phyloP scores from a whole-genome alignment of 1,140 invertebrate species.

The Drosophila watanabei region DNA sequence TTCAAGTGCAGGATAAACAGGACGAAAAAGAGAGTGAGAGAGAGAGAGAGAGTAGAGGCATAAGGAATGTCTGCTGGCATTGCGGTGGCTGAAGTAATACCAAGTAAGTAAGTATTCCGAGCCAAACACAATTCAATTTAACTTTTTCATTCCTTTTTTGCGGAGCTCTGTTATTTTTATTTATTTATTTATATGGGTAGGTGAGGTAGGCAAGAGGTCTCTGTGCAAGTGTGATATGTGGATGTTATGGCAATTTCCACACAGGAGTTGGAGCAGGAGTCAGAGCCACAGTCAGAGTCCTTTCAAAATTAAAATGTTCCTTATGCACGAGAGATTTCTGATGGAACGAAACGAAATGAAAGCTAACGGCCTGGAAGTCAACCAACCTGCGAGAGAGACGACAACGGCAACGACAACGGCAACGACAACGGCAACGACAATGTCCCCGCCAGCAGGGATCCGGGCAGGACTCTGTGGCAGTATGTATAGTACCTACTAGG shows the following conservation, averaged over 20 bases:
- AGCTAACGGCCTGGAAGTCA: slow-evolving; percentile 77
- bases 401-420: slow-evolving; percentile 37
- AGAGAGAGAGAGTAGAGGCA: background rate
- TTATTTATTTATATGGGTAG: slow-evolving; percentile 49
- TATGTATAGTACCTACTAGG: background rate
- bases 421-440: slow-evolving; percentile 28
- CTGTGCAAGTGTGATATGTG: slow-evolving; percentile 64
- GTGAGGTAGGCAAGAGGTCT: slow-evolving; percentile 23
- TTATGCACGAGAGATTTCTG: slow-evolving; percentile 80
- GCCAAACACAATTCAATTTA: slow-evolving; percentile 81
- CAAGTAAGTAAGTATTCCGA: slow-evolving; percentile 65
- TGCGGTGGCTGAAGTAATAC: slow-evolving; percentile 33
- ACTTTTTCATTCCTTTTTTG: slow-evolving; percentile 75
- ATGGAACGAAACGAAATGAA: slow-evolving; percentile 74
- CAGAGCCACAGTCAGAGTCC: slow-evolving; percentile 25
- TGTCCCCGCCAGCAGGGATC: background rate
- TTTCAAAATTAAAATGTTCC: slow-evolving; percentile 81
- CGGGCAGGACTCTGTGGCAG: background rate
- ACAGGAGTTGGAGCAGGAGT: slow-evolving; percentile 34
- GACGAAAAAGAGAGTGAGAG: slow-evolving; percentile 3
- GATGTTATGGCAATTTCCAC: slow-evolving; percentile 75
- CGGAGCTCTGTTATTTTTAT: slow-evolving; percentile 71
- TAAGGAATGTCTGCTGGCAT: slow-evolving; percentile 38
- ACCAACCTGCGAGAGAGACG: slow-evolving; percentile 51
- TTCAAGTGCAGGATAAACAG: slow-evolving; percentile 63